phyloP scores from a whole-genome alignment of 92 coral and sea anemone species.

The Heteractis magnifica region DNA sequence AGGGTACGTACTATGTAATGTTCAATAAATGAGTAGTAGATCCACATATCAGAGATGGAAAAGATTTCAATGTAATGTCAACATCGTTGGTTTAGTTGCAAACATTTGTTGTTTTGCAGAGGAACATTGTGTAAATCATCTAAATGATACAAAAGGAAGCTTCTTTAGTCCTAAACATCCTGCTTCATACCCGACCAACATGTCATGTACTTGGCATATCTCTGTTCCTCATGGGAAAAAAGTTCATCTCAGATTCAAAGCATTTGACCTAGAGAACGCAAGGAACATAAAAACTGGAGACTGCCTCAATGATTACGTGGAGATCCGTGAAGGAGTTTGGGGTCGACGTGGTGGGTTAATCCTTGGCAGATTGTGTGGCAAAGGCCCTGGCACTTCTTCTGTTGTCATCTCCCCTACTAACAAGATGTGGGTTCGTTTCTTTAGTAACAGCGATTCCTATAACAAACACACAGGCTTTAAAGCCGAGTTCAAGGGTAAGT shows the following conservation, averaged over 20 bases:
- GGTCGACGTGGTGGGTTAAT: slow-evolving; percentile 15
- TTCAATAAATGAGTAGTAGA: neutral
- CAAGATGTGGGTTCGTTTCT: slow-evolving; percentile 58
- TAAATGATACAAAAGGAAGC: slow-evolving; percentile 25
- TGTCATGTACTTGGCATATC: slow-evolving; percentile 26
- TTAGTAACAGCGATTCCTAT: neutral
- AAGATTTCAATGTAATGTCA: neutral
- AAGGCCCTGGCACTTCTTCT: slow-evolving; percentile 22
- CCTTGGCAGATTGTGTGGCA: slow-evolving; percentile 57
- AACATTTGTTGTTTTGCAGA: neutral
- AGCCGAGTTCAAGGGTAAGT: slow-evolving; percentile 22
- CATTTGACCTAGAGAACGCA: slow-evolving; percentile 16
- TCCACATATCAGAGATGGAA: neutral
- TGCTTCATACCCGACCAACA: neutral
- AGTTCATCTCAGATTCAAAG: slow-evolving; percentile 17
- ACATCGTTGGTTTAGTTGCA: too few relatives aligned
- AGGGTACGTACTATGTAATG: neutral
- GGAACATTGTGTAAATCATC: slow-evolving; percentile 16
- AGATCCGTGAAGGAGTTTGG: slow-evolving; percentile 46
- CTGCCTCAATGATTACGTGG: slow-evolving; percentile 40
- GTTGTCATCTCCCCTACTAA: slow-evolving; percentile 60
- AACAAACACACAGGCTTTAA: slow-evolving; percentile 15
- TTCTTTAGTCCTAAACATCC: slow-evolving; percentile 27
- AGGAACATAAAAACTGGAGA: slow-evolving; percentile 3
- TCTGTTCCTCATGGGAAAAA: slow-evolving; percentile 14